A percentile compares a stretch with the other conserved stretches of the same genome.
Conservation (phyloP, 2,888 invertebrate species). For the Pedicia rivosa region DNA sequence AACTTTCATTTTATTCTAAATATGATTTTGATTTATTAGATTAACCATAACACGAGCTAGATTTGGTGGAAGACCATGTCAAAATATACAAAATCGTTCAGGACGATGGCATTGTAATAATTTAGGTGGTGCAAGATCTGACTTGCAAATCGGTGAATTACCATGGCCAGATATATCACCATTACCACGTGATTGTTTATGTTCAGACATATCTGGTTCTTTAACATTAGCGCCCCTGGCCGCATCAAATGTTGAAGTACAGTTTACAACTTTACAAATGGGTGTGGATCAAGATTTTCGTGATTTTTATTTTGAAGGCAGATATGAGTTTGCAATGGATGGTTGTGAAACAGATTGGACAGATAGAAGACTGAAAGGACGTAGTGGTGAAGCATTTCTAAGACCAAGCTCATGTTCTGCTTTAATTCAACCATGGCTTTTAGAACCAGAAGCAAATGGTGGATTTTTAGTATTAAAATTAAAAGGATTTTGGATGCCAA, state of each 20-base stretch:
- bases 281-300: conserved; percentile 66
- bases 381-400: conserved; percentile 56
- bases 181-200: conserved; percentile 54
- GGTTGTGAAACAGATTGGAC: conserved; percentile 50
- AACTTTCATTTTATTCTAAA: not conserved
- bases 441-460: conserved; percentile 52
- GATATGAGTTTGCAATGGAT: conserved; percentile 42
- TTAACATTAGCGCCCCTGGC: conserved; percentile 49
- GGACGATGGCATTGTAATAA: conserved; percentile 54
- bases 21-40: conserved; percentile 3
- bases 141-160: conserved; percentile 48
- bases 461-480: conserved; percentile 57
- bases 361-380: conserved; percentile 46
- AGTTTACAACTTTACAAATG: conserved; percentile 62
- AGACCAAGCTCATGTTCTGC: conserved; percentile 38
- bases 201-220: conserved; percentile 49
- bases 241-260: conserved; percentile 52
- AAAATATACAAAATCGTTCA: conserved; percentile 19
- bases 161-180: conserved; percentile 48
- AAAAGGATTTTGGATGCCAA: conserved; percentile 42
- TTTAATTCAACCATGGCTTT: conserved; percentile 52
- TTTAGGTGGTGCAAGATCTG: conserved; percentile 33
- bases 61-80: conserved; percentile 9
- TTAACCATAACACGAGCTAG: conserved; percentile 10
- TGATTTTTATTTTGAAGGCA: conserved; percentile 62